Evolutionary conservation across 2,888 invertebrate species (phyloP).

Genomic region (Ecdyonurus torrentis): DNA sequence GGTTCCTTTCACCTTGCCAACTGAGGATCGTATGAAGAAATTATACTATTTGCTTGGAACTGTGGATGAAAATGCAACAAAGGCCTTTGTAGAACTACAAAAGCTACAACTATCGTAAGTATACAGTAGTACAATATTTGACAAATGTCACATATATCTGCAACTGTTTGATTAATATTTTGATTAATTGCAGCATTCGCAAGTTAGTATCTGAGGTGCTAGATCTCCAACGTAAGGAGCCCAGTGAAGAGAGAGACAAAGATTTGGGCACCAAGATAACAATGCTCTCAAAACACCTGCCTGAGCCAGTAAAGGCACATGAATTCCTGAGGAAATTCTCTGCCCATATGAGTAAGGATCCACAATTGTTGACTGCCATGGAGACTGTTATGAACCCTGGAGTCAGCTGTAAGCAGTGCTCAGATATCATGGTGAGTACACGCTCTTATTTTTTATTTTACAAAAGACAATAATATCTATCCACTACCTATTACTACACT

Average conservation of each 20-base stretch:
- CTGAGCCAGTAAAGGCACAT: conserved; percentile 82
- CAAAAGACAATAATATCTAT: too few relatives aligned
- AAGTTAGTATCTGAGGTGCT: conserved; percentile 76
- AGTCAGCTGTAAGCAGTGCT: conserved; percentile 86
- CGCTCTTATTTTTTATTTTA: too few relatives aligned
- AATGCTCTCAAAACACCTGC: conserved; percentile 62
- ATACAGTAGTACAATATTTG: background rate
- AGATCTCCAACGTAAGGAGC: conserved; percentile 58
- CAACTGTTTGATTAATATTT: background rate
- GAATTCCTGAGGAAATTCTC: conserved; percentile 76
- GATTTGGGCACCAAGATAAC: conserved; percentile 48
- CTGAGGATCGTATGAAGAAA: conserved; percentile 82
- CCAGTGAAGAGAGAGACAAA: conserved; percentile 48
- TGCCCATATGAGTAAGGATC: conserved; percentile 54
- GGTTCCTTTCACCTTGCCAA: conserved; percentile 78
- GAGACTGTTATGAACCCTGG: conserved; percentile 75
- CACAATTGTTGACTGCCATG: conserved; percentile 49
- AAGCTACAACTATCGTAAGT: conserved; percentile 65
- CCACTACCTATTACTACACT: too few relatives aligned
- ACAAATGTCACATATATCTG: background rate
- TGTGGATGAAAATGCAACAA: conserved; percentile 87
- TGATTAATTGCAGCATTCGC: conserved; percentile 39
- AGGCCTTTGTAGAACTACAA: conserved; percentile 82
- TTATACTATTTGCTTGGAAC: conserved; percentile 81
- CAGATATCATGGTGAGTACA: conserved; percentile 64